These are phyloP conservation scores for Syngnathus acus DNA, from an alignment of 2,797 vertebrate genomes.

Conservation along the genomic window DNA sequence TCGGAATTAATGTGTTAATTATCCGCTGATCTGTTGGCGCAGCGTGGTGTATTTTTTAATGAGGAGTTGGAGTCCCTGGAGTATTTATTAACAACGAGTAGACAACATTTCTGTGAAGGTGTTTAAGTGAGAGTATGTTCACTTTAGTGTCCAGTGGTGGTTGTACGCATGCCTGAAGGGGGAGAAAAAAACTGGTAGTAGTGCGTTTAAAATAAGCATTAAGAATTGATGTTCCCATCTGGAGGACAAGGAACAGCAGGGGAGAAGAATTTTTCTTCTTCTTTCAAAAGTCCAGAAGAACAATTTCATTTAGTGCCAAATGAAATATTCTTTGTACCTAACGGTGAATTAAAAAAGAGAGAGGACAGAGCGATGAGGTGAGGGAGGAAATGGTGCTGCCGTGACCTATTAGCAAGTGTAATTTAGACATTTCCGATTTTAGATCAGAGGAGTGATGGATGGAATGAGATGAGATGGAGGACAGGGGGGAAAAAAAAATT, in stretches of 20 bases:
- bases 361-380: conserved; percentile 5
- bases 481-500: not conserved
- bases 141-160: conserved; percentile 23
- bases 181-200: conserved; percentile 16
- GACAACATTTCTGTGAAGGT: conserved; percentile 17
- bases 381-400: conserved; percentile 20
- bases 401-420: conserved; percentile 67
- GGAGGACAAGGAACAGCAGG: conserved; percentile 13
- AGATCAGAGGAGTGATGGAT: conserved; percentile 11
- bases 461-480: conserved; percentile 9
- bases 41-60: conserved; percentile 29
- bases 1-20: conserved; percentile 32
- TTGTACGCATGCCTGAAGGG: conserved; percentile 15
- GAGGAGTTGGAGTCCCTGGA: conserved; percentile 21
- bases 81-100: conserved; percentile 14
- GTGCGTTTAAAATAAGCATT: conserved; percentile 50
- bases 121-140: conserved; percentile 14
- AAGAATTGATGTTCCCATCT: conserved; percentile 62
- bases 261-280: not conserved
- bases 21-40: conserved; percentile 21
- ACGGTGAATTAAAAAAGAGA: conserved; percentile 43
- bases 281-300: conserved; percentile 35
- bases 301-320: conserved; percentile 50
- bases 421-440: conserved; percentile 47
- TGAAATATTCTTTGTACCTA: conserved; percentile 38